Percentiles rank a stretch among this genome's conserved stretches.
phyloP scores from a whole-genome alignment of 2,113 vertebrate genomes.

The Penelope pileata region DNA sequence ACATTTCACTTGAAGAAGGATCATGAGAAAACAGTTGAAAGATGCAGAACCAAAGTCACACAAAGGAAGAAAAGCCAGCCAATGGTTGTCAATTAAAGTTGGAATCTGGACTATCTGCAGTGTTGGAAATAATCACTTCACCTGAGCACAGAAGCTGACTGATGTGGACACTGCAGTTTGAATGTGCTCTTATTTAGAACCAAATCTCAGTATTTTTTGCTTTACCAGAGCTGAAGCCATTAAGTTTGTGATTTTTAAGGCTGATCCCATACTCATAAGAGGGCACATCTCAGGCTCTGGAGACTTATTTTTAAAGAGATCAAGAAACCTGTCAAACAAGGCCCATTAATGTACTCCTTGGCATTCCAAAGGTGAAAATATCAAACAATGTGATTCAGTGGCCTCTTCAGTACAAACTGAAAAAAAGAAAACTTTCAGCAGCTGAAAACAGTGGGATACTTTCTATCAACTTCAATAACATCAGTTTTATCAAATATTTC shows the following conservation, averaged over 20 bases:
- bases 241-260: background rate
- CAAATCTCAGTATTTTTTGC: background rate
- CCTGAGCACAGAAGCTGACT: background rate
- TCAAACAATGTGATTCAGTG: background rate
- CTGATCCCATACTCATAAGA: background rate
- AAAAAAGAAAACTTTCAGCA: background rate
- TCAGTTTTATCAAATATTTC: background rate
- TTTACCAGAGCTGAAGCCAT: background rate
- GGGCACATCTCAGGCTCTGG: background rate
- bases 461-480: background rate
- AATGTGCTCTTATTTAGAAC: background rate
- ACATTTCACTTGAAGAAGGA: background rate
- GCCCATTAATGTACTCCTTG: background rate
- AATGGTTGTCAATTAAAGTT: background rate
- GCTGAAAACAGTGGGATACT: background rate
- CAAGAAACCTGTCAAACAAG: background rate
- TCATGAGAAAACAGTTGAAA: background rate
- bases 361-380: background rate
- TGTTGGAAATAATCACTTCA: background rate
- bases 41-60: background rate
- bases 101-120: background rate
- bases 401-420: background rate
- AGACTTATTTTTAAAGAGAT: background rate
- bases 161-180: background rate
- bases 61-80: background rate